phyloP scores from a whole-genome alignment of 2,888 invertebrate genomes.

The Agrotis segetum region DNA sequence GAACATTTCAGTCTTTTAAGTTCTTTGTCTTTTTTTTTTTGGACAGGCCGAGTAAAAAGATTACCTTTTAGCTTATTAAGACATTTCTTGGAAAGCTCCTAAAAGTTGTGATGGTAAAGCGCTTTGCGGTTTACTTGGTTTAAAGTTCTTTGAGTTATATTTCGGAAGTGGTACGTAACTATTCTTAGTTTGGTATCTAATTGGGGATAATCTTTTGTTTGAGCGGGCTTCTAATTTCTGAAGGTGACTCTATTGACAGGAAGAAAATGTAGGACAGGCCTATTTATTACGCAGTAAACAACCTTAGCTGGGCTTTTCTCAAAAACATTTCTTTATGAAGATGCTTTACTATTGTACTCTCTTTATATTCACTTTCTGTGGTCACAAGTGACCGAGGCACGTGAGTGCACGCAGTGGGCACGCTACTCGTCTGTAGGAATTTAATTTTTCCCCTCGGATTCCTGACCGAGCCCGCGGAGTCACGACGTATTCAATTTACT shows the following conservation, averaged over 20 bases:
- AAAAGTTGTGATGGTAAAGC: constrained; percentile 1
- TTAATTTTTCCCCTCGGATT: constrained; percentile 82
- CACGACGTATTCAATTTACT: constrained; percentile 77
- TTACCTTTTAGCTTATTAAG: constrained; percentile 52
- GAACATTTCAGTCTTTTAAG: constrained; percentile 61
- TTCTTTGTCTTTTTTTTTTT: constrained; percentile 47
- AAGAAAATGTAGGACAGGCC: not conserved
- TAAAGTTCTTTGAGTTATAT: constrained; percentile 19
- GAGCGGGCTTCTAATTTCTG: not conserved
- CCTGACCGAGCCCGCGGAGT: constrained; percentile 70
- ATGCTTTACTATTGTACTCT: constrained; percentile 18
- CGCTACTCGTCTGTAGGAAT: constrained; percentile 75
- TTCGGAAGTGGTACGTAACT: not conserved
- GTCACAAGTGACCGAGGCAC: constrained; percentile 46
- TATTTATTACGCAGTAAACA: not conserved
- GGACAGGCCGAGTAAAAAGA: constrained; percentile 46
- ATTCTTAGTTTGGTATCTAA: constrained; percentile 13
- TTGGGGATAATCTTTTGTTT: constrained; percentile 2
- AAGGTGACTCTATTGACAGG: not conserved
- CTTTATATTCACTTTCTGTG: constrained; percentile 43
- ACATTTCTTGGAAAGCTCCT: constrained; percentile 27
- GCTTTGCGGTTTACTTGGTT: constrained; percentile 18
- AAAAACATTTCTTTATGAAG: not conserved
- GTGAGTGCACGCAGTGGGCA: constrained; percentile 68
- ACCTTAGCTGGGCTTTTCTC: not conserved